phyloP scores from a whole-genome alignment of 2,888 invertebrate genomes.

The Drosophila stalkeri region DNA sequence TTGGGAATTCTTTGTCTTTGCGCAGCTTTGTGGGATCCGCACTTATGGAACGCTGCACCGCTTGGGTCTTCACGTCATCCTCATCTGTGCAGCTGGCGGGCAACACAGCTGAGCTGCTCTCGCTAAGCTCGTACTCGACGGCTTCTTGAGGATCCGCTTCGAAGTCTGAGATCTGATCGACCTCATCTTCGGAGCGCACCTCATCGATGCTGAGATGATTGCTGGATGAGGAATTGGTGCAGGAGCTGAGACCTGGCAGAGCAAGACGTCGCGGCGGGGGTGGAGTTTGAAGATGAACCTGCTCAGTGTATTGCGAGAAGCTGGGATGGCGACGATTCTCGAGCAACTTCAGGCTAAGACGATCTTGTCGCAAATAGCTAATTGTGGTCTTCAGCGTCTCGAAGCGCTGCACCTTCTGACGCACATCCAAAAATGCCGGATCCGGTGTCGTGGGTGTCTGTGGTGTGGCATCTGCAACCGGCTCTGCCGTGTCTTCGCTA shows the following conservation, averaged over 20 bases:
- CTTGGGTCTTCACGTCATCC: constrained; percentile 36
- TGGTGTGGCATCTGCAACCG: background rate
- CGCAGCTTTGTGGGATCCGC: constrained; percentile 53
- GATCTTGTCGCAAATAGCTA: constrained; percentile 58
- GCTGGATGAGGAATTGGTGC: constrained; percentile 44
- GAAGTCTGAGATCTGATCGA: constrained; percentile 81
- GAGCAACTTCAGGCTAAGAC: constrained; percentile 61
- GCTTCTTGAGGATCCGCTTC: constrained; percentile 32
- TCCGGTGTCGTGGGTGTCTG: constrained; percentile 52
- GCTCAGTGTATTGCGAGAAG: constrained; percentile 41
- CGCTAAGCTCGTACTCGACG: constrained; percentile 64
- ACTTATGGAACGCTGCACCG: constrained; percentile 59
- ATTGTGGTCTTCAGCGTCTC: constrained; percentile 72
- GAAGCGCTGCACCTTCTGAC: constrained; percentile 79
- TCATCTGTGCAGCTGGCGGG: background rate
- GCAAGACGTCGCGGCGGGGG: constrained; percentile 61
- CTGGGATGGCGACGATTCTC: constrained; percentile 60
- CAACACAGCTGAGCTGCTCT: constrained; percentile 64
- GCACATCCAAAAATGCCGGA: constrained; percentile 78
- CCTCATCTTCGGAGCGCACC: constrained; percentile 84
- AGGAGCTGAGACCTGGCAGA: constrained; percentile 49
- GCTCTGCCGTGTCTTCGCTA: constrained; percentile 26
- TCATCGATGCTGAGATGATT: constrained; percentile 75
- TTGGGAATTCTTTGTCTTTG: constrained; percentile 73
- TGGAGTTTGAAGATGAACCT: constrained; percentile 26